Conservation (phyloP, 37 sponge, comb jelly and placozoan species). For the Beroe ovata region DNA sequence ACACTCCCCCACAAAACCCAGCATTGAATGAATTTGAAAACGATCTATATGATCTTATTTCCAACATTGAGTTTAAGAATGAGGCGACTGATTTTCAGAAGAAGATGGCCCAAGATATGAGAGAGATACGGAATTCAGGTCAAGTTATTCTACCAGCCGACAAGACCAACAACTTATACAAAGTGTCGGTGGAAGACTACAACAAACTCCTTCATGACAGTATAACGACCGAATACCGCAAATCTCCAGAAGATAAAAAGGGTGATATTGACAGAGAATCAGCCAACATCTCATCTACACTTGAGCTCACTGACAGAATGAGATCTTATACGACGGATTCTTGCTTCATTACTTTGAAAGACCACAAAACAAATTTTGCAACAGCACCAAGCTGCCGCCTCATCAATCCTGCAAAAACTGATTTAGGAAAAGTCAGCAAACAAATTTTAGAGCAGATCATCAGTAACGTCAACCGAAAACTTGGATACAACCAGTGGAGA, state of each 20-base stretch:
- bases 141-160: background rate
- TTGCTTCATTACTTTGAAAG: constrained; percentile 11
- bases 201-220: background rate
- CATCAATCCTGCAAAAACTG: constrained; percentile 15
- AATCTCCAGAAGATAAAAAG: background rate
- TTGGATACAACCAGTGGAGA: background rate
- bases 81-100: background rate
- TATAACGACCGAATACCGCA: background rate
- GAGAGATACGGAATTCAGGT: background rate
- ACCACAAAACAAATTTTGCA: background rate
- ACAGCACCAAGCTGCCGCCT: background rate
- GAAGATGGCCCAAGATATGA: background rate
- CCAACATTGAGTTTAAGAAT: background rate
- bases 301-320: constrained; percentile 4
- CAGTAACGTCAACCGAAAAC: background rate
- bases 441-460: background rate
- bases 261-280: background rate
- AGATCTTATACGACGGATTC: background rate
- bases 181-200: background rate
- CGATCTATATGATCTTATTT: background rate
- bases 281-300: background rate
- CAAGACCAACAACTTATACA: background rate
- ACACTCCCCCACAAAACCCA: background rate
- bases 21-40: background rate
- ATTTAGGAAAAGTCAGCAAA: constrained; percentile 3